Evolutionary conservation across 2,888 invertebrate species (phyloP), one percentile per base, ranked within the genome.

Genomic region (Meta bourneti): DNA sequence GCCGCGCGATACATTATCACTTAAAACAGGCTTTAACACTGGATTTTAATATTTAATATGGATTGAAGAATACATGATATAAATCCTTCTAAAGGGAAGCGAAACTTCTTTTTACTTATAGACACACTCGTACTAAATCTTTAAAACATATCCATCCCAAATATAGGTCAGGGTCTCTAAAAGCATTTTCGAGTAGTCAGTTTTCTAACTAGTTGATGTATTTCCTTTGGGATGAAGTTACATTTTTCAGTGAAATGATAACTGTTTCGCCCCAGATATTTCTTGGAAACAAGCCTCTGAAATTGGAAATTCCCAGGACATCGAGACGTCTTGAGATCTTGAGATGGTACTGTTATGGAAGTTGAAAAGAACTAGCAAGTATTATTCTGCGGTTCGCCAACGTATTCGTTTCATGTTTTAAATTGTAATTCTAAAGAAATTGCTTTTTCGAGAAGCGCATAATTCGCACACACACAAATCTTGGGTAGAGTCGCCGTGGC

Each of bases 231-330:
- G 61, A 16, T 16, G 13, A 9, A 11, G 61, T 9, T 61, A 61
- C 61, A 61, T 61, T 61, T 61, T 61, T 61, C 61, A 61, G 61
- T 61, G 61, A 61, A 61, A 61, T 61, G 61, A 61, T 61, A 61
- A 61, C 61, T 61, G 8, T 11, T 16, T 11, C 13, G 61, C 7
- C 4, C 5, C 5, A 9, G 61, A 61, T 61, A 16, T 6, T 61
- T 9, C 11, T 9, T 9, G 7, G 11, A 61, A 61, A 61, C 9
- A 61, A 11, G 11, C 61, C 61, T 16, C 61, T 61, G 61, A 61
- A 61, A 61, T 61, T 61, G 61, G 61, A 61, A 61, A 5, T 11
- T 61, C 11, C 61, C 61, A 61, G 5, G 61, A 61, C 61, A 16
- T 61, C 8, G 61, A 61, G 16, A 61, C 8, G 61, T 61, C 16